phyloP scores from a whole-genome alignment of 1,140 invertebrate genomes.

The Planococcus citri region DNA sequence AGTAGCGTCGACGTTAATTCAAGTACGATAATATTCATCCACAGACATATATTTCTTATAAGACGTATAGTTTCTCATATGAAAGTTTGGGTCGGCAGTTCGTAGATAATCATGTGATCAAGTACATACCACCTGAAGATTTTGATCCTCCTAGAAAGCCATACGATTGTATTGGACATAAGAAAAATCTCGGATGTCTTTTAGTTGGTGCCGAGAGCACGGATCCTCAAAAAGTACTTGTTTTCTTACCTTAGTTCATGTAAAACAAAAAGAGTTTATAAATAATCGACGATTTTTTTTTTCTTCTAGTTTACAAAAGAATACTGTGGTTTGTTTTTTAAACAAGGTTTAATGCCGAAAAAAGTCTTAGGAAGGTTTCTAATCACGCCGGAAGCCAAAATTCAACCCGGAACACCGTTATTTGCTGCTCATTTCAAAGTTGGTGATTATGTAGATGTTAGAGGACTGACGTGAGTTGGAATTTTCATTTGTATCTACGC shows the following conservation, averaged over 20 bases:
- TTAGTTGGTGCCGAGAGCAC: constrained; percentile 79
- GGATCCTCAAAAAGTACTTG: constrained; percentile 46
- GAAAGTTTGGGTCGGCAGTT: constrained; percentile 57
- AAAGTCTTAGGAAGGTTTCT: constrained; percentile 68
- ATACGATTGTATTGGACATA: constrained; percentile 33
- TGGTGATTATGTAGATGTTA: constrained; percentile 81
- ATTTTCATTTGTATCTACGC: not conserved
- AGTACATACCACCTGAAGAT: constrained; percentile 74
- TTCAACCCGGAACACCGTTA: constrained; percentile 82
- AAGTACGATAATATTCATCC: constrained; percentile 46
- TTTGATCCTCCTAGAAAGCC: constrained; percentile 44
- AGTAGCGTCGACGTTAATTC: constrained; percentile 66
- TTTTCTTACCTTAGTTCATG: not conserved
- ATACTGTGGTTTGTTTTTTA: constrained; percentile 75
- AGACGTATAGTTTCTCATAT: not conserved
- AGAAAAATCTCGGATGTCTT: constrained; percentile 50
- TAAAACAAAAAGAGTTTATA: not conserved
- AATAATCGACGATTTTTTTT: constrained; percentile 25
- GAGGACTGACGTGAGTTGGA: constrained; percentile 77
- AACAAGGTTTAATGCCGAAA: constrained; percentile 82
- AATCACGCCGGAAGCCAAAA: constrained; percentile 70
- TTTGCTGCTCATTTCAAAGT: constrained; percentile 77
- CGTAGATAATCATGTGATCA: constrained; percentile 90
- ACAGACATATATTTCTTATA: not conserved
- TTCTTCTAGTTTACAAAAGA: constrained; percentile 72